phyloP scores from a whole-genome alignment of 2,888 invertebrate genomes.

The Aplocera efformata region DNA sequence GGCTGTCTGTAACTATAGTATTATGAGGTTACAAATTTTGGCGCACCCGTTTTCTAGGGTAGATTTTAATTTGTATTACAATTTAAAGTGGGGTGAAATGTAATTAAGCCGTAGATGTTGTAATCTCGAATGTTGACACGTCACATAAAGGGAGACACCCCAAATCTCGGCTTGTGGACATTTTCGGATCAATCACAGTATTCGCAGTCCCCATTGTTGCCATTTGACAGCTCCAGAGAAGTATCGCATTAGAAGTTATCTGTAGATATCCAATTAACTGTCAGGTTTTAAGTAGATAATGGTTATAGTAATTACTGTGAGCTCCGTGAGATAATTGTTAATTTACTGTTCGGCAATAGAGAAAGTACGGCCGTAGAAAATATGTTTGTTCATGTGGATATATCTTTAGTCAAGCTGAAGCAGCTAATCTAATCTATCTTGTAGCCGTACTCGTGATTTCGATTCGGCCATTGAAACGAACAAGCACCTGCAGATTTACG shows the following conservation, averaged over 20 bases:
- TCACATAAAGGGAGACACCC: constrained; percentile 41
- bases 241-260: constrained; percentile 14
- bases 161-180: constrained; percentile 23
- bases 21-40: constrained; percentile 2
- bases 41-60: constrained; percentile 11
- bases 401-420: too few species aligned
- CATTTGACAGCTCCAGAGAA: constrained; percentile 24
- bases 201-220: constrained; percentile 17
- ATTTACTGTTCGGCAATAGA: constrained; percentile 14
- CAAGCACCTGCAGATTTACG: constrained; percentile 36
- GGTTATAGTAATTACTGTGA: constrained; percentile 12
- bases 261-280: constrained; percentile 25
- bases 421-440: constrained; percentile 1
- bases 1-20: not conserved
- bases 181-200: constrained; percentile 24
- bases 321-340: constrained; percentile 17
- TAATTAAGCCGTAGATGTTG: constrained; percentile 38
- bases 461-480: constrained; percentile 30
- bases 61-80: constrained; percentile 24
- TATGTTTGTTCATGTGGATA: not conserved
- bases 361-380: constrained; percentile 13
- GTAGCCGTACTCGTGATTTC: constrained; percentile 11
- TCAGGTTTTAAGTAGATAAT: constrained; percentile 25
- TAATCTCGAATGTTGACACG: constrained; percentile 54
- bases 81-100: constrained; percentile 30